Base-by-base conservation (phyloP, 2,113 vertebrate species). In the Mola mola region DNA sequence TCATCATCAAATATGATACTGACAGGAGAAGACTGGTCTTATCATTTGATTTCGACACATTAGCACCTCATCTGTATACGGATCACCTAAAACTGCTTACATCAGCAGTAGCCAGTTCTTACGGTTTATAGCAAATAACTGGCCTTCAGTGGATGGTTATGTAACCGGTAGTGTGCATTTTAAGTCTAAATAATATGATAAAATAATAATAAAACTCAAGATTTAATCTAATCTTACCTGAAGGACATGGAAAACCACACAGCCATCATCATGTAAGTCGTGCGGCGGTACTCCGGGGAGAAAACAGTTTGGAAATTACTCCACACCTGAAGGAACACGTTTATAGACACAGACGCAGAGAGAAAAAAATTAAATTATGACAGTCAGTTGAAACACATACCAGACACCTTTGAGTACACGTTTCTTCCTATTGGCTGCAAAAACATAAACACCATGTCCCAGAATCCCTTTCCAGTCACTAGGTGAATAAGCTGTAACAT, bases 181-280 rank as follows among this genome's bases (percentile, higher is more conserved):
- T n/a, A n/a, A n/a, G n/a, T n/a, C n/a, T n/a, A n/a, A n/a, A n/a
- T n/a, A n/a, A n/a, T n/a, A n/a, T n/a, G n/a, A n/a, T n/a, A n/a
- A n/a, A n/a, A n/a, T n/a, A n/a, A n/a, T n/a, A n/a, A n/a, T n/a
- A n/a, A n/a, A n/a, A n/a, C n/a, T n/a, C n/a, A n/a, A n/a, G n/a
- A n/a, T n/a, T n/a, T n/a, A n/a, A n/a, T n/a, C n/a, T n/a, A n/a
- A 12, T 25, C 47, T 16, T 71, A 98, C 97, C 97, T 98, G 92
- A 98, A 99, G 17, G 95, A 96, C 96, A 99, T 98, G 59, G 95
- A 97, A 91, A 99, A 98, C 97, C 96, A 98, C 12, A 99, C 96
- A 0, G 95, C 96, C 95, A 98, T 98, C 96, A 98, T 95, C 95
- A 98, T 96, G 52, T 96, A 92, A 0, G 96, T 98, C 68, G 95